Evolutionary conservation across 2,797 vertebrate species (phyloP), one percentile per base, ranked within the genome.

Genomic region (Parotocinclus haroldoi): DNA sequence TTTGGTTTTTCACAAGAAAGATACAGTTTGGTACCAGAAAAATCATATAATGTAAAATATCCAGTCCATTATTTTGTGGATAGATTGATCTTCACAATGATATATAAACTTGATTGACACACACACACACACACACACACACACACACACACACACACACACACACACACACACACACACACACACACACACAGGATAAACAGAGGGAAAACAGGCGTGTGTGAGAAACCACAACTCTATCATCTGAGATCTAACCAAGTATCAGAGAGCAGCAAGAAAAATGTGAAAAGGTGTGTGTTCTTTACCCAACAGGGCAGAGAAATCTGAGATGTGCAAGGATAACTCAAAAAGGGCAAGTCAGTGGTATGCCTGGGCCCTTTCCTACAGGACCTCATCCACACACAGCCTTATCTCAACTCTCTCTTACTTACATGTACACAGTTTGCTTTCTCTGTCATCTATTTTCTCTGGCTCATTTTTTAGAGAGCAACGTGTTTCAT

Each of bases 101-200:
- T 27, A 27, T 27, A 27, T 27, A 27, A 27, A 27, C 27, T n/a
- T n/a, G n/a, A n/a, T n/a, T n/a, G n/a, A n/a, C 27, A 27, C 27
- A 27, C 27, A 27, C 27, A 27, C 27, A 27, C 5, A 27, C 27
- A 27, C 5, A 27, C 27, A 27, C n/a, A n/a, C n/a, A n/a, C n/a
- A n/a, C n/a, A n/a, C n/a, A n/a, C n/a, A n/a, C 87, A 87, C 85
- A 87, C 85, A 84, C 82, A 82, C 80, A 84, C 73, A 71, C 75
- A 85, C 76, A 82, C 14, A 73, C 79, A 67, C 79, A 51, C 18
- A 55, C 11, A 63, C 12, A 63, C n/a, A 63, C 38, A 58, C 16
- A 58, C 10, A 46, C 3, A 52, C 1, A 42, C 19, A 52, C 27
- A 19, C 7, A 14, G 18, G 7, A 9, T 49, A 76, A 63, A n/a